phyloP scores from a whole-genome alignment of 2,888 invertebrate species.

The Trachelus iudaicus region DNA sequence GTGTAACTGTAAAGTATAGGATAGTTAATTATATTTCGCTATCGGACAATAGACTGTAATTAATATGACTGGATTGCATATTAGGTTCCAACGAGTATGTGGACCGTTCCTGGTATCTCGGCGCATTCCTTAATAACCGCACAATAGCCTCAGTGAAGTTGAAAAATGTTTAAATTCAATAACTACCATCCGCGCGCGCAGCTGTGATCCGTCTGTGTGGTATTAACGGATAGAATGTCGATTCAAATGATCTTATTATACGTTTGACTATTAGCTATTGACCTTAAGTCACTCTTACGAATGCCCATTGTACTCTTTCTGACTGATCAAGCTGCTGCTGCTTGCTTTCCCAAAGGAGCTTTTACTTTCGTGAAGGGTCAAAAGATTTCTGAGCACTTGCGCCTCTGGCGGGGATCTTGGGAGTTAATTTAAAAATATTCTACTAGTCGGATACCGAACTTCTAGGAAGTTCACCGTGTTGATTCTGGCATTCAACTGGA shows the following conservation, averaged over 20 bases:
- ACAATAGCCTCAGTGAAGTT: background rate
- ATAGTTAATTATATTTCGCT: too few relatives aligned
- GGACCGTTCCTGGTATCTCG: background rate
- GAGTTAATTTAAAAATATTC: background rate
- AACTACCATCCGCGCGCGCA: background rate
- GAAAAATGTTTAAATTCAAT: background rate
- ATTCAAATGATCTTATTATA: background rate
- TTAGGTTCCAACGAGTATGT: background rate
- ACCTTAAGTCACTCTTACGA: background rate
- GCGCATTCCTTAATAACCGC: background rate
- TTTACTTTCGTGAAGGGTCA: background rate
- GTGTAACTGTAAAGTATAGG: too few relatives aligned
- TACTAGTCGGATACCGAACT: background rate
- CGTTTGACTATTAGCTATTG: background rate
- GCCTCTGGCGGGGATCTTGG: background rate
- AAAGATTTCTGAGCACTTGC: background rate
- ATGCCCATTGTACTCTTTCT: background rate
- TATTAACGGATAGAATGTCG: background rate
- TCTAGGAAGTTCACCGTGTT: background rate
- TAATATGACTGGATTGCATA: background rate
- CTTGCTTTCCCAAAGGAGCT: background rate
- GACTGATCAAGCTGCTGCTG: background rate
- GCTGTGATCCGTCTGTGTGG: background rate
- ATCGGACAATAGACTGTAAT: background rate
- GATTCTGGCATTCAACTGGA: background rate